Evolutionary conservation across 2,797 vertebrate genomes (phyloP).

Genomic region (Anabacerthia variegaticeps): DNA sequence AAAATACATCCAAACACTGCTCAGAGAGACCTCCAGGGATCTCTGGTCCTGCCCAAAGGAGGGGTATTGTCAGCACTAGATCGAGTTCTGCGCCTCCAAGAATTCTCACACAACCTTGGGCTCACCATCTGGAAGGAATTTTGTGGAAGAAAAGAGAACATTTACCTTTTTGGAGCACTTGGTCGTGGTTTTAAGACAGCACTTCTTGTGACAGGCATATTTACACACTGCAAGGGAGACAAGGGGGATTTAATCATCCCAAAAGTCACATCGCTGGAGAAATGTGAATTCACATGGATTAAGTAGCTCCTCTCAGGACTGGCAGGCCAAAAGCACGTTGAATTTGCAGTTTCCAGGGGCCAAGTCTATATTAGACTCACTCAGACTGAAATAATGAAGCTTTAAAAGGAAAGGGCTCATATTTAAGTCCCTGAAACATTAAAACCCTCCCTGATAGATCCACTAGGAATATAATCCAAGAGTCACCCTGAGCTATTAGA

Average conservation of each 20-base stretch:
- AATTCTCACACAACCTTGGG: background rate
- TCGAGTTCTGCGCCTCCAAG: background rate
- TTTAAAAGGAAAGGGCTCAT: background rate
- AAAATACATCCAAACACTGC: background rate
- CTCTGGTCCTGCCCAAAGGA: background rate
- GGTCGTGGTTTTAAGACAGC: conserved; percentile 91
- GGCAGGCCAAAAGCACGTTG: background rate
- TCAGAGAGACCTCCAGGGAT: background rate
- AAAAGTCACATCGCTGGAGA: background rate
- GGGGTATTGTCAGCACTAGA: background rate
- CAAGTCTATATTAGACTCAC: background rate
- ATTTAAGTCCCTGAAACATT: background rate
- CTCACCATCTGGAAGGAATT: background rate
- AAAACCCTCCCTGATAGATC: background rate
- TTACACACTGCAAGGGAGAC: conserved; percentile 87
- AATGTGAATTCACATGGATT: background rate
- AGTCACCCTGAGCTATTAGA: background rate
- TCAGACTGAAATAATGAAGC: background rate
- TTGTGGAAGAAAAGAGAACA: background rate
- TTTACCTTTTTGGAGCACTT: conserved; percentile 98
- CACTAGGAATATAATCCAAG: background rate
- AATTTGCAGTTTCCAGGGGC: background rate
- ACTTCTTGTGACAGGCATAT: conserved; percentile 97
- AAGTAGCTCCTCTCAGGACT: background rate
- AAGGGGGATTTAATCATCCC: background rate